A percentile compares a stretch with the other conserved stretches of the same genome.
phyloP scores from a whole-genome alignment of 2,797 vertebrate species.

The Champsocephalus esox region DNA sequence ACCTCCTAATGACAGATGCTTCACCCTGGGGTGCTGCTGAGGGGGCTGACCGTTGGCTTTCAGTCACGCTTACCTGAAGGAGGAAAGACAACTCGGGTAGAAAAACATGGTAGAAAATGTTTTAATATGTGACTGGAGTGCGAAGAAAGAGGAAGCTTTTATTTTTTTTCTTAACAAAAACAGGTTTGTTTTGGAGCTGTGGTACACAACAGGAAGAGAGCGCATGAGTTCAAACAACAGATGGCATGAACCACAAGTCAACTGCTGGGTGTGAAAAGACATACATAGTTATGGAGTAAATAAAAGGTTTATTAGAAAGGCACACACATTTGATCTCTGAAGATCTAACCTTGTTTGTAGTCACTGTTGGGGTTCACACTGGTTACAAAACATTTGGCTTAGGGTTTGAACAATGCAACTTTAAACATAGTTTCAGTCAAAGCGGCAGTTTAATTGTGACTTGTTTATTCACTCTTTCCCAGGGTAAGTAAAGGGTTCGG shows the following conservation, averaged over 20 bases:
- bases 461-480: neutral
- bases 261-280: conserved; percentile 39
- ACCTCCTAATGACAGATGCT: conserved; percentile 71
- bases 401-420: neutral
- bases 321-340: conserved; percentile 3
- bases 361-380: neutral
- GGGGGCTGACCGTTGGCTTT: neutral
- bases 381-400: neutral
- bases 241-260: conserved; percentile 36
- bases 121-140: neutral
- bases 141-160: neutral
- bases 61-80: conserved; percentile 2
- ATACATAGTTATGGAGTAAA: conserved; percentile 37
- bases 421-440: neutral
- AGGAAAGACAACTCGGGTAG: neutral
- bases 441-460: neutral
- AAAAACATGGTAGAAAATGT: neutral
- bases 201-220: conserved; percentile 25
- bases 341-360: neutral
- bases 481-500: neutral
- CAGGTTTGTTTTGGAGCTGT: neutral
- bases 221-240: conserved; percentile 47
- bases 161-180: conserved; percentile 10
- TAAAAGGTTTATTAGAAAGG: conserved; percentile 62
- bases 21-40: conserved; percentile 42